phyloP scores from a whole-genome alignment of 2,113 vertebrate genomes.

The Onychorhynchus coronatus region DNA sequence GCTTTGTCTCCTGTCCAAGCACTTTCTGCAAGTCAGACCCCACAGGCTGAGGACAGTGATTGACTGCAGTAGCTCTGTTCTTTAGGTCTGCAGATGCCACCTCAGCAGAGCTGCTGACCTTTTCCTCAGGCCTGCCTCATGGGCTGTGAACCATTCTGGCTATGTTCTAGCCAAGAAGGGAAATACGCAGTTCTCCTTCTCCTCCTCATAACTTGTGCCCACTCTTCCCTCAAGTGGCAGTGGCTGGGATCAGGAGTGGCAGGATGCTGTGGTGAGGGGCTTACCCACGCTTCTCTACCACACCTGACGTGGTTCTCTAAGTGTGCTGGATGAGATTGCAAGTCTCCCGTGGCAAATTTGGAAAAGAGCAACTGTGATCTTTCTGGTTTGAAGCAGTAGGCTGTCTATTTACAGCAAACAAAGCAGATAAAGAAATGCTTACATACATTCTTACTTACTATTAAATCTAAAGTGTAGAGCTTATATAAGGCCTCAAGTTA shows the following conservation, averaged over 20 bases:
- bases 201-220: background rate
- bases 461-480: background rate
- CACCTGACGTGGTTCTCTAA: fast-evolving
- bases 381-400: background rate
- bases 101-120: background rate
- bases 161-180: background rate
- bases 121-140: background rate
- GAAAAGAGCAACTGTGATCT: background rate
- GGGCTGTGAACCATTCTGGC: background rate
- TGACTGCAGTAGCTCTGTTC: background rate
- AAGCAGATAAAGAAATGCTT: background rate
- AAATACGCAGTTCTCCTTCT: background rate
- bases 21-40: background rate
- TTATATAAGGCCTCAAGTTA: constrained; percentile 22
- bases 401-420: background rate
- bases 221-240: background rate
- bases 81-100: background rate
- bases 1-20: background rate
- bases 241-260: background rate
- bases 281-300: background rate
- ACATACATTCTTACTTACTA: background rate
- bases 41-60: background rate
- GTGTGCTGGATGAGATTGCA: background rate
- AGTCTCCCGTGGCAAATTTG: background rate
- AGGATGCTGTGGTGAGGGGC: background rate